These are phyloP conservation scores for Zele albiditarsus DNA, from an alignment of 2,888 invertebrate species.

Conservation along the genomic window DNA sequence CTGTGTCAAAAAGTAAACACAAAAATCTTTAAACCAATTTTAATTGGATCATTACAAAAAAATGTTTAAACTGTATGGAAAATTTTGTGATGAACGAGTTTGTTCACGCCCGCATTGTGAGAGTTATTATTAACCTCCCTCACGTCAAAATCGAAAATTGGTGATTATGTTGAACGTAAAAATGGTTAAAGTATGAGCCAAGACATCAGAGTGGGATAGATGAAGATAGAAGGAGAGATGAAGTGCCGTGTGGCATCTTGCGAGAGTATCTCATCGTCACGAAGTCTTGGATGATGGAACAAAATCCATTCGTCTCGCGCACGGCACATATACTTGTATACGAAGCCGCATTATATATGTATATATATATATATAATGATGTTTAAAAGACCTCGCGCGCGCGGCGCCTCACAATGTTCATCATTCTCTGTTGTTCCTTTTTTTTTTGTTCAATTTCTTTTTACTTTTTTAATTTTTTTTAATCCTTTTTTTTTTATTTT, in stretches of 20 bases:
- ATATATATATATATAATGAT: neutral
- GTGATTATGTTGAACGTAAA: constrained; percentile 41
- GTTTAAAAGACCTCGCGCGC: constrained; percentile 28
- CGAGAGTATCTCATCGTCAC: constrained; percentile 44
- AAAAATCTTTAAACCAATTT: no score
- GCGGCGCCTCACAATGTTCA: constrained; percentile 37
- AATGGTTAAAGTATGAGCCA: neutral
- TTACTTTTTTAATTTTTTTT: constrained; percentile 19
- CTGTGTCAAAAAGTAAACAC: neutral
- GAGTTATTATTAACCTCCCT: constrained; percentile 45
- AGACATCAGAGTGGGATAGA: neutral
- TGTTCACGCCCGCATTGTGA: constrained; percentile 17
- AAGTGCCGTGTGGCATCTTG: neutral
- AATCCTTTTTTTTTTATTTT: constrained; percentile 18
- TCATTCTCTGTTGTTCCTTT: constrained; percentile 30
- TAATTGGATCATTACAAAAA: no score
- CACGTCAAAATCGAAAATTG: constrained; percentile 49
- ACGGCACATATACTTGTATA: constrained; percentile 38
- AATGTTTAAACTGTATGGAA: no score
- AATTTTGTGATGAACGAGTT: constrained; percentile 11
- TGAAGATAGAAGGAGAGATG: constrained; percentile 1
- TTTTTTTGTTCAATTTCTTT: constrained; percentile 10
- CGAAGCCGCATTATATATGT: neutral
- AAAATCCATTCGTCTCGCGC: constrained; percentile 64
- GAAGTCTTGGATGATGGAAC: constrained; percentile 54